A percentile compares a stretch with the other conserved stretches of the same genome.
phyloP scores from a whole-genome alignment of 92 coral and sea anemone species.

The Zoanthus solanderi region DNA sequence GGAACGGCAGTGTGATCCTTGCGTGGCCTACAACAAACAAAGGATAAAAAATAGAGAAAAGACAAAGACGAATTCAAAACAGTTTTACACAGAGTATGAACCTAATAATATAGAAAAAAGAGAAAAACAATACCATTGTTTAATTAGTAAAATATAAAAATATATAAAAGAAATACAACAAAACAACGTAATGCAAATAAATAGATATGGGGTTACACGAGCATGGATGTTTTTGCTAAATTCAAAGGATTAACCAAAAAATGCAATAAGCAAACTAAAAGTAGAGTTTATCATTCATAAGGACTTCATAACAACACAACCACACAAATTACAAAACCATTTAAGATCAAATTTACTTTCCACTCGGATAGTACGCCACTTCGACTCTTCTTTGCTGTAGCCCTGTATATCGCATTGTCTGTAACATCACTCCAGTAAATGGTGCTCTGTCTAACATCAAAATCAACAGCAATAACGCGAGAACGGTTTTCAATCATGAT shows the following conservation, averaged over 20 bases:
- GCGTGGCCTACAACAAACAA: no score
- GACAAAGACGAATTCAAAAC: no score
- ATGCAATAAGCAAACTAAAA: background rate
- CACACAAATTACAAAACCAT: background rate
- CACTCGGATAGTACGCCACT: slow-evolving; percentile 41
- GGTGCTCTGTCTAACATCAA: slow-evolving; percentile 69
- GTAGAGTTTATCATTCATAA: background rate
- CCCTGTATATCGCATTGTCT: slow-evolving; percentile 76
- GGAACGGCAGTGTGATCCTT: no score
- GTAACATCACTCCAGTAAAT: slow-evolving; percentile 89
- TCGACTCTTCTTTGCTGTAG: slow-evolving; percentile 7
- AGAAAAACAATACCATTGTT: no score
- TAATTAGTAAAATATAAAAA: no score
- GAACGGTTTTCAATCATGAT: slow-evolving; percentile 65
- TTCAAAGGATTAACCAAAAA: background rate
- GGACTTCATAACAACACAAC: background rate
- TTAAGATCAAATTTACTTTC: slow-evolving; percentile 36
- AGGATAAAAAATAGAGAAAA: no score
- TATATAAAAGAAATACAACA: no score
- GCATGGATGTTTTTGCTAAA: no score
- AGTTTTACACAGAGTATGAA: no score
- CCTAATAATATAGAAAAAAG: no score
- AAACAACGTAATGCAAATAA: no score
- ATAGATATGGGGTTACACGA: no score
- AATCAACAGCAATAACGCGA: slow-evolving; percentile 87